phyloP scores from a whole-genome alignment of 2,113 vertebrate genomes.

The Neotragus pygmaeus region DNA sequence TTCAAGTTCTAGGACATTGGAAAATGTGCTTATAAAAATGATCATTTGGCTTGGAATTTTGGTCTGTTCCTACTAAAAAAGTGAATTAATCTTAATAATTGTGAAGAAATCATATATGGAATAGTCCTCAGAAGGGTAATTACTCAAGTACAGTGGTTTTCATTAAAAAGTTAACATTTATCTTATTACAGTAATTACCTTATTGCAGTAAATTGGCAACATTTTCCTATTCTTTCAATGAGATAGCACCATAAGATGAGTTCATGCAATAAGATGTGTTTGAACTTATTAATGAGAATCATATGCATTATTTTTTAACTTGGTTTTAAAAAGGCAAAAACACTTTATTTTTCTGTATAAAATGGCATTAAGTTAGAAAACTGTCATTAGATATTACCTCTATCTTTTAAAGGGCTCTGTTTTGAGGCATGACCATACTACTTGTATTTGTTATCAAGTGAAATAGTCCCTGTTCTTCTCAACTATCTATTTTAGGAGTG shows the following conservation, averaged over 20 bases:
- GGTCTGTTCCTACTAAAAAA: constrained; percentile 69
- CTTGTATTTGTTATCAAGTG: neutral
- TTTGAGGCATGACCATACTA: neutral
- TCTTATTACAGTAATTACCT: constrained; percentile 74
- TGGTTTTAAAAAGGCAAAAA: neutral
- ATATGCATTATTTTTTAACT: neutral
- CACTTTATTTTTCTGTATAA: neutral
- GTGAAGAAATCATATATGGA: constrained; percentile 74
- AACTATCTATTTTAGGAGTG: neutral
- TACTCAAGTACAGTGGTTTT: constrained; percentile 74
- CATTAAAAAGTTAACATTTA: constrained; percentile 78
- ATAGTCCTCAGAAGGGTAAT: constrained; percentile 66
- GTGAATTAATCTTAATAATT: constrained; percentile 78
- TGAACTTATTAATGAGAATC: constrained; percentile 54
- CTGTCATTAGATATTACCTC: too few relatives aligned
- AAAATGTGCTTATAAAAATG: constrained; percentile 66
- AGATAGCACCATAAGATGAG: constrained; percentile 2
- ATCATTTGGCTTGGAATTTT: constrained; percentile 73
- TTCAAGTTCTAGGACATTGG: constrained; percentile 44
- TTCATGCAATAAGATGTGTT: constrained; percentile 40
- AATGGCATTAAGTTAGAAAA: neutral
- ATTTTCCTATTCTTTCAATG: constrained; percentile 57
- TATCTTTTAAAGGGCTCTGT: neutral
- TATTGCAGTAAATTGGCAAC: constrained; percentile 72
- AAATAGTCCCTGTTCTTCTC: neutral